These are phyloP conservation scores for Phataginus tricuspis DNA, from an alignment of 2,797 vertebrate species.

Conservation along the genomic window DNA sequence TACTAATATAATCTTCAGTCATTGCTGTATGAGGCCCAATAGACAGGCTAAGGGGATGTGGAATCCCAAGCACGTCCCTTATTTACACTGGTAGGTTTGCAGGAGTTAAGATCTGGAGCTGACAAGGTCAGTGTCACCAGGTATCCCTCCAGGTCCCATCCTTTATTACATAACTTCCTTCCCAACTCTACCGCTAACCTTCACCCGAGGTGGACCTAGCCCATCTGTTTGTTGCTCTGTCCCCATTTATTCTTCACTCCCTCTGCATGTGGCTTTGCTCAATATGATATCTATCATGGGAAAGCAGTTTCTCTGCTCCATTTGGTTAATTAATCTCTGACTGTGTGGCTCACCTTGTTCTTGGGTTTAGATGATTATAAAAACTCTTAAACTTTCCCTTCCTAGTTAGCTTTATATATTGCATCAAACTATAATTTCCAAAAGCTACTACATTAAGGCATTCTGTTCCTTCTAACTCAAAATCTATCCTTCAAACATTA, in stretches of 20 bases:
- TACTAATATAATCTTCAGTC: neutral
- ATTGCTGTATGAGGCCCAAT: neutral
- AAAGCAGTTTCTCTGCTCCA: constrained; percentile 68
- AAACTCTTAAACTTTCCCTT: constrained; percentile 40
- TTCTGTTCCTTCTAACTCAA: neutral
- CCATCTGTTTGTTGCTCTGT: constrained; percentile 63
- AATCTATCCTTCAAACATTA: neutral
- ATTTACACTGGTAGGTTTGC: neutral
- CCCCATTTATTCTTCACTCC: constrained; percentile 48
- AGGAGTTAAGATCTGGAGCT: neutral
- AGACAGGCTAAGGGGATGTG: neutral
- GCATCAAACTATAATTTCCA: neutral
- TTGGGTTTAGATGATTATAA: constrained; percentile 46
- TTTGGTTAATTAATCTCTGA: constrained; percentile 76
- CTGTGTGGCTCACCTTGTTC: constrained; percentile 74
- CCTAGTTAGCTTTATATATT: neutral
- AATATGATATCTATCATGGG: neutral
- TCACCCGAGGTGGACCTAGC: constrained; percentile 52
- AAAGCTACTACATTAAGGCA: neutral
- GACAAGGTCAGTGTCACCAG: neutral
- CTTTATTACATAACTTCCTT: neutral
- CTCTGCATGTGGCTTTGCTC: constrained; percentile 55
- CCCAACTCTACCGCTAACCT: neutral
- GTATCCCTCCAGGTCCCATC: neutral
- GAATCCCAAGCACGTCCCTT: neutral